Evolutionary conservation across 2,888 invertebrate species (phyloP).

Genomic region (Nasonovia ribisnigri): DNA sequence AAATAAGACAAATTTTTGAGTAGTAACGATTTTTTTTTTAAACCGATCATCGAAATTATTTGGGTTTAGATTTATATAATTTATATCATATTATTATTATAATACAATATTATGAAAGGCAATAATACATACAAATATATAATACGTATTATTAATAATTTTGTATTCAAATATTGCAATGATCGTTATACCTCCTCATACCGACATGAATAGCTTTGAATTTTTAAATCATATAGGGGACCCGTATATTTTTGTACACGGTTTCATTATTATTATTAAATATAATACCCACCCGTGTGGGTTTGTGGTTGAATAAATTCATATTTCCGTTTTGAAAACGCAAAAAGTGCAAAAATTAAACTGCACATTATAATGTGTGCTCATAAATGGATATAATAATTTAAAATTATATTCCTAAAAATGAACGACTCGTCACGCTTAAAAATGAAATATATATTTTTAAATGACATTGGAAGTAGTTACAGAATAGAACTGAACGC

Average conservation of each 20-base stretch:
- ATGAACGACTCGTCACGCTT: neutral
- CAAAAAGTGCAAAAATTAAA: constrained; percentile 9
- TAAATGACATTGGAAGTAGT: too few relatives aligned
- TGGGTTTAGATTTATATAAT: neutral
- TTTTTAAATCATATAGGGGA: constrained; percentile 31
- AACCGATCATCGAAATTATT: neutral
- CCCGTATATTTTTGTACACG: constrained; percentile 44
- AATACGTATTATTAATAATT: neutral
- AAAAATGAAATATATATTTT: too few relatives aligned
- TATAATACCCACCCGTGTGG: neutral
- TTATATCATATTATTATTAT: neutral
- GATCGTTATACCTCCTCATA: constrained; percentile 35
- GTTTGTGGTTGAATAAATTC: constrained; percentile 47
- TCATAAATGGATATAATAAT: neutral
- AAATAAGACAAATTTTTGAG: neutral
- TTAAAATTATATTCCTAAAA: neutral
- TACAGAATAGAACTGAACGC: too few relatives aligned
- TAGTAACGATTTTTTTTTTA: neutral
- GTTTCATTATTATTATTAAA: neutral
- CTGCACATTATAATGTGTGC: neutral
- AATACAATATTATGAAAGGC: neutral
- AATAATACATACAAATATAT: neutral
- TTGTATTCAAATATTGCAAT: constrained; percentile 25
- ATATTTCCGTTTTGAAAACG: constrained; percentile 20
- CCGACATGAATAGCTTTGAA: neutral